Evolutionary conservation across 2,797 vertebrate genomes (phyloP), one percentile per base, ranked within the genome.

Genomic region (Lates japonicus): DNA sequence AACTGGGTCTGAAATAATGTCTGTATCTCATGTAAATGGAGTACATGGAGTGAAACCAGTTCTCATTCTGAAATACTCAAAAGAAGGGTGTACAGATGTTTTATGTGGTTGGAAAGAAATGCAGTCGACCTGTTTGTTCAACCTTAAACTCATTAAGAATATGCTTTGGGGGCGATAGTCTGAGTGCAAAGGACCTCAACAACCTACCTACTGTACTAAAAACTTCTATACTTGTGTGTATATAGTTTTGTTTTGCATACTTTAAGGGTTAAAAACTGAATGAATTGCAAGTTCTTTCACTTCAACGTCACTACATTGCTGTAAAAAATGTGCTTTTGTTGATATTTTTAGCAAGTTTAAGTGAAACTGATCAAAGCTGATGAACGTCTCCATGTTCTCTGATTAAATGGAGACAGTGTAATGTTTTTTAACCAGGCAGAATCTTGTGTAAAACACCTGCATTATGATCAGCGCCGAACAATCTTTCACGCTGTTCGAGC

Each of bases 401-500:
- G 22, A 12, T 33, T 64, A 19, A 16, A 41, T 2, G 1, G 63
- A 74, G 29, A 63, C 35, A 25, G 10, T 10, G 7, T 19, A 25
- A 60, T 14, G 9, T 19, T 22, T 22, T n/a, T n/a, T 35, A 48
- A 4, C 4, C n/a, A 0, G 0, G 22, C 25, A 49, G 62, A 48
- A 37, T 74, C 62, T 6, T 3, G 5, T 55, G 74, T 22, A 20
- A 54, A 73, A 66, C 59, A 65, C 35, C 54, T 37, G 66, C 46
- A 60, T 46, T 54, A 46, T 2, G 1, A 31, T 51, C 1, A 0
- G 4, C 22, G 42, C 5, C 48, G n/a, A 63, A 57, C 55, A 13
- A 1, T 25, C 48, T 19, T 13, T 49, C 51, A 57, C 54, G 7
- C 41, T 12, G 74, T 71, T 64, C 33, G 58, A 69, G 65, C 42